phyloP scores from a whole-genome alignment of 1,140 invertebrate genomes.

The Diabrotica undecimpunctata region DNA sequence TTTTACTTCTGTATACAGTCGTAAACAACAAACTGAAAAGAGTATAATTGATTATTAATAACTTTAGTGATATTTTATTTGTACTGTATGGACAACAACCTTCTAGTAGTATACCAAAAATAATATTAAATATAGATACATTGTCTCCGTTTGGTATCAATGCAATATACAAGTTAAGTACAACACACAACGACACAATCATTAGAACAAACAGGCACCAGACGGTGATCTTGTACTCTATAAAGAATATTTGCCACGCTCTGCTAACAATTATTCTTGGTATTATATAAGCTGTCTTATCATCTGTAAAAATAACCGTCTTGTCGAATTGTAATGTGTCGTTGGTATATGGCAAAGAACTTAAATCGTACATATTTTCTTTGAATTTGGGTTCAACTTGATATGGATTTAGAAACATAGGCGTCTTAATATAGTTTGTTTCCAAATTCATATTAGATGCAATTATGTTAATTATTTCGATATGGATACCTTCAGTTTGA shows the following conservation, averaged over 20 bases:
- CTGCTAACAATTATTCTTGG: background rate
- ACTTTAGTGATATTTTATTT: background rate
- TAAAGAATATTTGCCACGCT: background rate
- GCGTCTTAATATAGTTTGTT: background rate
- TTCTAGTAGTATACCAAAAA: background rate
- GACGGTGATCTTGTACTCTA: background rate
- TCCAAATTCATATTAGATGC: background rate
- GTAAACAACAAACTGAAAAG: background rate
- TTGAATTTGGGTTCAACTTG: background rate
- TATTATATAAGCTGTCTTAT: background rate
- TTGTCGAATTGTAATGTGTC: background rate
- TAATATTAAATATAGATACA: background rate
- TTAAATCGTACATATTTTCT: background rate
- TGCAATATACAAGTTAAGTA: background rate
- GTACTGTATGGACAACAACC: background rate
- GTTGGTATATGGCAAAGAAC: background rate
- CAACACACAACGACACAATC: background rate
- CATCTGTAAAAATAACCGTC: background rate
- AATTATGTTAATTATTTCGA: background rate
- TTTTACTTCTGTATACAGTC: background rate
- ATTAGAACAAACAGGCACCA: background rate
- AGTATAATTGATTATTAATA: background rate
- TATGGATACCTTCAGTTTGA: background rate
- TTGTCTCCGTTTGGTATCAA: background rate
- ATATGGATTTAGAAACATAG: background rate